Percentiles rank a stretch among this genome's conserved stretches.
These are phyloP conservation scores for Leucophenga varia DNA, from an alignment of 1,140 invertebrate species.

Conservation along the genomic window DNA sequence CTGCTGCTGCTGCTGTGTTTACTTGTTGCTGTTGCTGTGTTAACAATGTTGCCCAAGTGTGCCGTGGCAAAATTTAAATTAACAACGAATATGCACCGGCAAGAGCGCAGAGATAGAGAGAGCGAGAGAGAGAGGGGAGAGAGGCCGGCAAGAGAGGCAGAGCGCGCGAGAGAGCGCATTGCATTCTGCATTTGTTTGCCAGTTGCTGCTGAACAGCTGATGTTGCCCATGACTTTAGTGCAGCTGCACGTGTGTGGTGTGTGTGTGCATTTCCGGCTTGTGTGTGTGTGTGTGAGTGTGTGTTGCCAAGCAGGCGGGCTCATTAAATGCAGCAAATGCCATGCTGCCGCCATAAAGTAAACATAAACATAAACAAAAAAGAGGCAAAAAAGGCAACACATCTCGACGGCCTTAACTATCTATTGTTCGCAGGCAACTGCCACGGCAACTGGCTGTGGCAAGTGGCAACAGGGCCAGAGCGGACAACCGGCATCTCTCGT, in stretches of 20 bases:
- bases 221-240: conserved; percentile 12
- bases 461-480: conserved; percentile 17
- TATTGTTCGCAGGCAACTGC: conserved; percentile 29
- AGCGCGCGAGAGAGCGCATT: no score
- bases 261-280: conserved; percentile 29
- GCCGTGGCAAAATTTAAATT: no score
- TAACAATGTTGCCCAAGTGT: no score
- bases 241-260: neutral
- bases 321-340: conserved; percentile 43
- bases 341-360: conserved; percentile 31
- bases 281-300: conserved; percentile 4
- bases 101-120: no score
- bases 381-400: conserved; percentile 33
- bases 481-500: conserved; percentile 6
- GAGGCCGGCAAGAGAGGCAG: no score
- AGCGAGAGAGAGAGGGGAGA: no score
- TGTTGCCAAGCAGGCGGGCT: conserved; percentile 17
- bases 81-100: no score
- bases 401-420: conserved; percentile 41
- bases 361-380: no score
- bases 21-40: conserved; percentile 4
- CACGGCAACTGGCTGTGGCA: conserved; percentile 14
- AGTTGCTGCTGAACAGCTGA: conserved; percentile 22
- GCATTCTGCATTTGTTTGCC: conserved; percentile 10
- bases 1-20: conserved; percentile 5